phyloP scores from a whole-genome alignment of 1,140 invertebrate species.

The Pseudoatta argentina region DNA sequence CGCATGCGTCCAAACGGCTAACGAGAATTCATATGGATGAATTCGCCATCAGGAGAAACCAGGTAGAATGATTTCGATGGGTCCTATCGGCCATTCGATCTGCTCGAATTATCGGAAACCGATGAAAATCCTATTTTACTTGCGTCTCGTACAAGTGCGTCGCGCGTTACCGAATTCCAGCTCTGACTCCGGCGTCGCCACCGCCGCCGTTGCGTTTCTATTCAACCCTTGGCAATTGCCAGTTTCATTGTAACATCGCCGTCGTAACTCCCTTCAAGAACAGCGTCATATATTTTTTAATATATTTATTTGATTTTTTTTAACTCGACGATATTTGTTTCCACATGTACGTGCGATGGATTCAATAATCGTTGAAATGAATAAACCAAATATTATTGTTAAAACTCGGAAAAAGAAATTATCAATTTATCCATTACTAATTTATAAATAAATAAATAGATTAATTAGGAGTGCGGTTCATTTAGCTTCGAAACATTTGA shows the following conservation, averaged over 20 bases:
- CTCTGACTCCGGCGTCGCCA: conserved; percentile 1
- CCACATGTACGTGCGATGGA: background rate
- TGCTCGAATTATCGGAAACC: conserved; percentile 74
- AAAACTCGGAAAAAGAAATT: background rate
- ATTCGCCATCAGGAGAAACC: conserved; percentile 70
- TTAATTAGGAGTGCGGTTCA: too few relatives aligned
- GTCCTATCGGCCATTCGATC: conserved; percentile 73
- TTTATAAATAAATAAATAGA: too few relatives aligned
- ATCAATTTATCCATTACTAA: background rate
- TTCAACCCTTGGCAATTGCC: conserved; percentile 58
- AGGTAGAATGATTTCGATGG: conserved; percentile 71
- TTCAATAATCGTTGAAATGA: background rate
- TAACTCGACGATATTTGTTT: conserved; percentile 5
- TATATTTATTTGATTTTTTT: conserved; percentile 13
- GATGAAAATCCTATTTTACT: conserved; percentile 75
- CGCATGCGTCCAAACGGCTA: conserved; percentile 67
- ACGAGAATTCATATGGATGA: conserved; percentile 71
- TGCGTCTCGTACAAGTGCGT: conserved; percentile 62
- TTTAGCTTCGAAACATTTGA: too few relatives aligned
- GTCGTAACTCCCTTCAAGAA: background rate
- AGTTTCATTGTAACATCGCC: conserved; percentile 47
- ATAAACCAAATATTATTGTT: background rate
- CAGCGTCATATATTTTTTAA: conserved; percentile 22
- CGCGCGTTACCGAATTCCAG: conserved; percentile 60
- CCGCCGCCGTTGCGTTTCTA: conserved; percentile 47